These are phyloP conservation scores for Manis javanica DNA, from an alignment of 2,797 vertebrate species.

Conservation along the genomic window DNA sequence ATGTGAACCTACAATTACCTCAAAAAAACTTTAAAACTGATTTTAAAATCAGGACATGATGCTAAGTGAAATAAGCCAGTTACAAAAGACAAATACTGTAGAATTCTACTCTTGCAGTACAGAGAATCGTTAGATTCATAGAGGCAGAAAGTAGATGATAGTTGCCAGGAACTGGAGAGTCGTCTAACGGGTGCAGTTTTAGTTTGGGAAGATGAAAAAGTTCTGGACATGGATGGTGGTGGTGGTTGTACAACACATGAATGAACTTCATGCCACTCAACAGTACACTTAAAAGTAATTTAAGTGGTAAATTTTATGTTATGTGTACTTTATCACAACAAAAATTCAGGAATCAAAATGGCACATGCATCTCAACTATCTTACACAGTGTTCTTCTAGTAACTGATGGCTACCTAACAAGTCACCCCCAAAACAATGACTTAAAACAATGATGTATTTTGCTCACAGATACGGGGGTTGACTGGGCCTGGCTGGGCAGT, in stretches of 20 bases:
- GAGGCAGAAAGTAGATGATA: not conserved
- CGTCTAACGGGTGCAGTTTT: not conserved
- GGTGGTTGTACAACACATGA: accelerated
- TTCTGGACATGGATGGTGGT: not conserved
- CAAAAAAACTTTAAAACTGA: not conserved
- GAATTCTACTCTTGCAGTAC: not conserved
- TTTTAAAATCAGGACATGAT: not conserved
- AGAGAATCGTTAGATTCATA: not conserved
- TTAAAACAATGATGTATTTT: not conserved
- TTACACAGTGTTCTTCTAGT: not conserved
- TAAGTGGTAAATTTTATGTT: not conserved
- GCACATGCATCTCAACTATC: not conserved
- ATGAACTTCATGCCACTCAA: not conserved
- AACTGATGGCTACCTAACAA: not conserved
- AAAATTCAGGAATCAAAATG: not conserved
- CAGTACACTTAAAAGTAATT: not conserved
- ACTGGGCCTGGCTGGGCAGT: not conserved
- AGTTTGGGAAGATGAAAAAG: not conserved
- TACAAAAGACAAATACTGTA: not conserved
- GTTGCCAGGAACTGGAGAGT: not conserved
- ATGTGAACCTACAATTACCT: not conserved
- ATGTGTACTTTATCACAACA: not conserved
- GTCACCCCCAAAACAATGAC: not conserved
- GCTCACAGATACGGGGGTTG: not conserved
- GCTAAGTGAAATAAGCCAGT: not conserved